phyloP scores from a whole-genome alignment of 2,888 invertebrate genomes.

The Bellardia pandia region DNA sequence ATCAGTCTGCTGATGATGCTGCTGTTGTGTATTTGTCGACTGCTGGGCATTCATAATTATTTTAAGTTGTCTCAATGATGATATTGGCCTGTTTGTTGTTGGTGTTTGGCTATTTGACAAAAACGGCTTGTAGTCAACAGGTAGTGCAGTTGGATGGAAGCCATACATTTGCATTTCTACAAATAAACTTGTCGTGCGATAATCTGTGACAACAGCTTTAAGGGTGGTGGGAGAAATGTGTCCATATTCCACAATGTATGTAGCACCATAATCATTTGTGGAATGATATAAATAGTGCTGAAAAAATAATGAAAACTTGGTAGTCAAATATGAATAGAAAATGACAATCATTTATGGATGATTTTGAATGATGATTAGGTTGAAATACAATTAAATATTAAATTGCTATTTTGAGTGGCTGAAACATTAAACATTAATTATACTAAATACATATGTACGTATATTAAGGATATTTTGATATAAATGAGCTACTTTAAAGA shows the following conservation, averaged over 20 bases:
- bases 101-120: conserved; percentile 71
- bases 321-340: conserved; percentile 24
- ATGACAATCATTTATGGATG: neutral
- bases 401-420: too few species aligned
- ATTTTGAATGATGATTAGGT: too few species aligned
- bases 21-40: conserved; percentile 22
- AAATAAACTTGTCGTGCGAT: conserved; percentile 77
- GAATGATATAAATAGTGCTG: conserved; percentile 76
- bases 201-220: conserved; percentile 80
- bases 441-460: too few species aligned
- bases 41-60: conserved; percentile 67
- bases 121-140: conserved; percentile 76
- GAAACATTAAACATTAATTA: too few species aligned
- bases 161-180: conserved; percentile 81
- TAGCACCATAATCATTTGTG: conserved; percentile 69
- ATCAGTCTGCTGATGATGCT: conserved; percentile 16
- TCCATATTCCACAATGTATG: conserved; percentile 78
- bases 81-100: conserved; percentile 55
- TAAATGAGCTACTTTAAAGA: too few species aligned
- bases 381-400: too few species aligned
- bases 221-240: conserved; percentile 79
- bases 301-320: conserved; percentile 31
- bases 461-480: too few species aligned
- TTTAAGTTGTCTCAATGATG: conserved; percentile 75
- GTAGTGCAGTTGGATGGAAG: conserved; percentile 76